Evolutionary conservation across 2,797 vertebrate species (phyloP).

Genomic region (Cygnus olor): DNA sequence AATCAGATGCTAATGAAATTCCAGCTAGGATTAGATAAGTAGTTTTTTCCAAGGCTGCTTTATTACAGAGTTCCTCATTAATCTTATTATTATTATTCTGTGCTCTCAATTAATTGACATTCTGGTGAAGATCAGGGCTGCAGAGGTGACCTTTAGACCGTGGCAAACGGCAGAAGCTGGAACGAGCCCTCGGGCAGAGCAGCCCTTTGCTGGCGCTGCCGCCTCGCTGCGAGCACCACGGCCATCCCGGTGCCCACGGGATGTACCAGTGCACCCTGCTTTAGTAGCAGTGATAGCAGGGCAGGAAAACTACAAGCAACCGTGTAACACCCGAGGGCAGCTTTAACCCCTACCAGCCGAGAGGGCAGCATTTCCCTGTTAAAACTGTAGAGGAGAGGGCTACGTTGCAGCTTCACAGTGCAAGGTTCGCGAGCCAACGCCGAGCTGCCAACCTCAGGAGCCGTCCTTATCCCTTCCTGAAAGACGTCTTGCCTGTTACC

Average conservation of each 20-base stretch:
- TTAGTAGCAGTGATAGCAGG: neutral
- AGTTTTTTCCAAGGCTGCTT: neutral
- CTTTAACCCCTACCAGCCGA: neutral
- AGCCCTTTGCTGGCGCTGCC: neutral
- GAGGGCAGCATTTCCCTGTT: neutral
- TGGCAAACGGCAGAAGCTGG: neutral
- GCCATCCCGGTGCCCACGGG: neutral
- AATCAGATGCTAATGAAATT: neutral
- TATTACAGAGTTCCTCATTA: neutral
- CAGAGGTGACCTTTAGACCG: constrained; percentile 9
- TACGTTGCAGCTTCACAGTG: no score
- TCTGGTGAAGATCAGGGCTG: neutral
- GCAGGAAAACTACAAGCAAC: neutral
- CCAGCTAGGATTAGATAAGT: neutral
- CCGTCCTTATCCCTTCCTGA: neutral
- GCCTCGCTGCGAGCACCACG: no score
- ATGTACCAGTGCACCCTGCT: neutral
- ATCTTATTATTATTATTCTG: neutral
- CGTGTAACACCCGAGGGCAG: neutral
- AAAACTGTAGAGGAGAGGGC: neutral
- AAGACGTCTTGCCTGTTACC: neutral
- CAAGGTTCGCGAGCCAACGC: no score
- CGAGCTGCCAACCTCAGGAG: neutral
- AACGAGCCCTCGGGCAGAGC: neutral
- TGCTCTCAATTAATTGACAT: neutral